Base-by-base conservation (phyloP, 2,888 invertebrate genomes). In the Polyommatus iphigenia region DNA sequence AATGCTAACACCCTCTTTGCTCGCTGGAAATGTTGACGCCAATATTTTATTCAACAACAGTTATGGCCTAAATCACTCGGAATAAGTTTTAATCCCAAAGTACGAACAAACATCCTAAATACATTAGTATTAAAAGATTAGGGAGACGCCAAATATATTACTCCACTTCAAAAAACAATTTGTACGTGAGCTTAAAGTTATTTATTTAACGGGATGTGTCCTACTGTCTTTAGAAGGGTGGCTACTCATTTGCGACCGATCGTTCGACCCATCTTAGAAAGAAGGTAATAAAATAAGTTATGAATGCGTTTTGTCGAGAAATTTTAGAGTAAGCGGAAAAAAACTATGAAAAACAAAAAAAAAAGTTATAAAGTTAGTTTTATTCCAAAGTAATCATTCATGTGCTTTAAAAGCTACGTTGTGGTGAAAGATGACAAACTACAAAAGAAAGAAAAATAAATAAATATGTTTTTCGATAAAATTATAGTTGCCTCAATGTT, bases 121-220 rank as follows among this genome's bases (percentile, higher is more conserved):
- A 75, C 50, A 76, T 75, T 54, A 24, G 75, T 18, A 62, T 77
- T 75, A 79, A 78, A 81, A 83, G 83, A 80, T 81, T 82, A 82
- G 79, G 80, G 79, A 76, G 73, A 76, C 41, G 80, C 80, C 80
- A 79, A 80, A 82, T 81, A 82, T 80, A 78, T 82, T 82, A 82
- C 78, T 81, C 81, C 81, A 82, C 79, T 80, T 82, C 81, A 84
- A 84, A 83, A 84, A 83, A 83, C 84, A 84, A 85, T 85, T 84
- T 84, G 83, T 83, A 81, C 82, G 78, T 80, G 80, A 78, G 79
- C 78, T 75, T 78, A 79, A 78, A 78, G 79, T 81, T 89, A 85
- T 90, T 90, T 90, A 86, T 87, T 85, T 87, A 90, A 89, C 88
- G 87, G 87, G 83, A 85, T 84, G 84, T 85, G 87, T 85, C 85